A percentile compares a stretch with the other conserved stretches of the same genome.
phyloP scores from a whole-genome alignment of 2,797 vertebrate genomes.

The Myoxocephalus aenaeus region DNA sequence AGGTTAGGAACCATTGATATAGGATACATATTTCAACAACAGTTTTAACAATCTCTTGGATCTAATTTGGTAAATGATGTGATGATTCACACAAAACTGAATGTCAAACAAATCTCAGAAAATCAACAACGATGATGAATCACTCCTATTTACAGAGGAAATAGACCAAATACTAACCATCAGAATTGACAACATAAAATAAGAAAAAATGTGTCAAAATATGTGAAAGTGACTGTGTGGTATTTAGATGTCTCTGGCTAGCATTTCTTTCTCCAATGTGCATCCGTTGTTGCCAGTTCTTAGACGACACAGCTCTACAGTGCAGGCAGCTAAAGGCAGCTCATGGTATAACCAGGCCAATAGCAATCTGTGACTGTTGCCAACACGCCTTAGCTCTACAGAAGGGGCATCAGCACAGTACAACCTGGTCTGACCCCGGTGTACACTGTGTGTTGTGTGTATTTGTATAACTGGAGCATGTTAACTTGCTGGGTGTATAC shows the following conservation, averaged over 20 bases:
- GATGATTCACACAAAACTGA: background rate
- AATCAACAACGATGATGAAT: background rate
- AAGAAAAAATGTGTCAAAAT: slow-evolving; percentile 28
- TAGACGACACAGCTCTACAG: slow-evolving; percentile 65
- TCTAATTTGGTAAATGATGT: background rate
- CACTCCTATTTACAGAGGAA: background rate
- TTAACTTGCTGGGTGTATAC: slow-evolving; percentile 72
- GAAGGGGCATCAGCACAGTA: slow-evolving; percentile 69
- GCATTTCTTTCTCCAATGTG: slow-evolving; percentile 32
- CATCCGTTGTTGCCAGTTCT: slow-evolving; percentile 57
- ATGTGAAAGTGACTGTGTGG: slow-evolving; percentile 25
- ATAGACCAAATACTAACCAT: background rate
- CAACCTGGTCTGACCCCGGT: slow-evolving; percentile 71
- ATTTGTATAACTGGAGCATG: slow-evolving; percentile 79
- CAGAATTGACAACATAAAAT: slow-evolving; percentile 4
- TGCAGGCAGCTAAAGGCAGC: slow-evolving; percentile 64
- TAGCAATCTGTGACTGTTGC: slow-evolving; percentile 66
- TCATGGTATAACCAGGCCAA: slow-evolving; percentile 69
- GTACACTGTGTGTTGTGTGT: slow-evolving; percentile 60
- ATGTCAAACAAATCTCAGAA: background rate
- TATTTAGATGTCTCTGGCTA: slow-evolving; percentile 44
- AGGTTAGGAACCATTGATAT: background rate
- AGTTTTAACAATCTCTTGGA: background rate
- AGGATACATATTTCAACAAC: background rate
- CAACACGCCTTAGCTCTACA: slow-evolving; percentile 67